Percentiles rank a stretch among this genome's conserved stretches.
These are phyloP conservation scores for Oscheius sp. DNA, from an alignment of 2,888 invertebrate species.

Conservation along the genomic window DNA sequence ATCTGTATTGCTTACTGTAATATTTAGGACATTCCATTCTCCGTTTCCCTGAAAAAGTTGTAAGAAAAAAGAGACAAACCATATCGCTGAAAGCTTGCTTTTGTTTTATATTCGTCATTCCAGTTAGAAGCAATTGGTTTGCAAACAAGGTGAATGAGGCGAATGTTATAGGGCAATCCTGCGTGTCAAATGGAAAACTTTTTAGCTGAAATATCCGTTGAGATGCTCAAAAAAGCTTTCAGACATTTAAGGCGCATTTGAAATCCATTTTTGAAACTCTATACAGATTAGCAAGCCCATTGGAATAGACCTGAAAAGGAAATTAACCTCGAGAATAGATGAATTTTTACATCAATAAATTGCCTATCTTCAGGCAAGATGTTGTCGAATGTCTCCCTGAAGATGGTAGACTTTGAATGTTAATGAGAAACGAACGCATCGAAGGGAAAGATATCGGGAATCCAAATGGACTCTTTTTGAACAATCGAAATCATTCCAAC, in stretches of 20 bases:
- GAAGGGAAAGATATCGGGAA: neutral
- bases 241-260: too few relatives aligned
- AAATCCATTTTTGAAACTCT: too few relatives aligned
- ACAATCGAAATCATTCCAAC: neutral
- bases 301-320: too few relatives aligned
- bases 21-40: slow-evolving; percentile 3
- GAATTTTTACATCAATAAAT: too few relatives aligned
- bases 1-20: neutral
- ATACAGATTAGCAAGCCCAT: too few relatives aligned
- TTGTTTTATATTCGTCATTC: neutral
- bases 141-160: neutral
- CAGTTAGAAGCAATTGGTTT: neutral
- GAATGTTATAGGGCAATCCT: neutral
- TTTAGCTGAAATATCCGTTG: slow-evolving; percentile 1
- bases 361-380: too few relatives aligned
- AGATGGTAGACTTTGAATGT: too few relatives aligned
- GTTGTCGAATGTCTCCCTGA: too few relatives aligned
- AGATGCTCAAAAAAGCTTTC: too few relatives aligned
- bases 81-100: neutral
- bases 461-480: neutral
- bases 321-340: too few relatives aligned
- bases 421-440: neutral
- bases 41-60: neutral
- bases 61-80: neutral
- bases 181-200: neutral